Evolutionary conservation across 2,888 invertebrate species (phyloP).

Genomic region (Timema podura): DNA sequence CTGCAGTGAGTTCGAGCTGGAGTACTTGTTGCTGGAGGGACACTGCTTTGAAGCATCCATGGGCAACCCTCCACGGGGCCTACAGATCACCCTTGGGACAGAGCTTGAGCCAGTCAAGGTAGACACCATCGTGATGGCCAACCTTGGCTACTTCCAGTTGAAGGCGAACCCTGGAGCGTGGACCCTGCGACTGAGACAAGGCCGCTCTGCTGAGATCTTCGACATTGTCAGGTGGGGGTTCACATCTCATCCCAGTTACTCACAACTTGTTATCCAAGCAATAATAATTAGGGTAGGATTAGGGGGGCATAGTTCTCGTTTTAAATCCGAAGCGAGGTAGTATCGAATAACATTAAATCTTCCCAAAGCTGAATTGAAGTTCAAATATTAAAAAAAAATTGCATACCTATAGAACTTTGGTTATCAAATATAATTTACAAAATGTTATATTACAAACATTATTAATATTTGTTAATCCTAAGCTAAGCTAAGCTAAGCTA

Average conservation of each 20-base stretch:
- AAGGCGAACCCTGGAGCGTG: constrained; percentile 98
- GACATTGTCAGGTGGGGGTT: constrained; percentile 69
- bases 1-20: constrained; percentile 89
- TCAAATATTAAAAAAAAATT: too few relatives aligned
- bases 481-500: too few relatives aligned
- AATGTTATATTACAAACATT: too few relatives aligned
- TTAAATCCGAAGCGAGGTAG: not conserved
- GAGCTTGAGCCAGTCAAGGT: constrained; percentile 70
- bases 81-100: constrained; percentile 93
- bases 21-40: constrained; percentile 89
- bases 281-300: not conserved
- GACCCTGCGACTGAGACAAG: constrained; percentile 83
- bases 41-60: constrained; percentile 92
- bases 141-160: constrained; percentile 96
- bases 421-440: too few relatives aligned
- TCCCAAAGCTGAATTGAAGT: too few relatives aligned
- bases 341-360: too few relatives aligned
- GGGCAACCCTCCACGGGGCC: constrained; percentile 91
- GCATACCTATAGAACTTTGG: too few relatives aligned
- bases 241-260: not conserved
- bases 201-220: constrained; percentile 92
- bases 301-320: not conserved
- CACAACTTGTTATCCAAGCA: not conserved
- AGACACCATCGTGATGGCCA: constrained; percentile 99
- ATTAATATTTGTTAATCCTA: too few relatives aligned